Evolutionary conservation across 2,888 invertebrate species (phyloP), one percentile per base, ranked within the genome.

Genomic region (Leucania comma): DNA sequence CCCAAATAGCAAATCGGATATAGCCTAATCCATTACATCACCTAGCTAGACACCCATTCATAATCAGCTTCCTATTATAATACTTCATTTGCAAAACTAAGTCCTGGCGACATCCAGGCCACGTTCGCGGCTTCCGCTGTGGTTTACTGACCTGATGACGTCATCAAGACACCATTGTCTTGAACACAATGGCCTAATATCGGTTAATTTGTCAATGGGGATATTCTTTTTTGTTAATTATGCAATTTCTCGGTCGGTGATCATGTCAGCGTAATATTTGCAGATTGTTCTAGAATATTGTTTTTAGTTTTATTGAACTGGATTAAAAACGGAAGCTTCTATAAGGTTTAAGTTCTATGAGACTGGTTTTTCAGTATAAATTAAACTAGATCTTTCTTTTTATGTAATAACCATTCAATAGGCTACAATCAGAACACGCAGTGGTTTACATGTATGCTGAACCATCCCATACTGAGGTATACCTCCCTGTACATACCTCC

Each of bases 131-230:
- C 76, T 87, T 88, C 87, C 87, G 80, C 42, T 58, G 50, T 76
- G 85, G 86, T 85, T 83, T 85, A 72, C 79, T 83, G 85, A 86
- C 87, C 86, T 74, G 68, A 63, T 74, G 79, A 72, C 77, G 80
- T 82, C 84, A 86, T 67, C 61, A 76, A 53, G n/a, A 58, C 68
- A 68, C 90, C 87, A 95, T 95, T 95, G 95, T 94, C 88, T 90
- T 82, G 50, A 73, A 89, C 88, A 95, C 93, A 94, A 94, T 93
- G 84, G 90, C 88, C 86, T 88, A 88, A 90, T 88, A 88, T 88
- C 84, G 81, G 84, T 84, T 85, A 85, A 88, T 88, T 89, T 86
- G 87, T 87, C 87, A 87, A 88, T 89, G 87, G 87, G 82, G 88
- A 91, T 74, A 90, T 91, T 88, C 38, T 87, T 82, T 80, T 72